Percentiles rank a stretch among this genome's conserved stretches.
Conservation (phyloP, 2,888 invertebrate species). For the Mythimna pallens region DNA sequence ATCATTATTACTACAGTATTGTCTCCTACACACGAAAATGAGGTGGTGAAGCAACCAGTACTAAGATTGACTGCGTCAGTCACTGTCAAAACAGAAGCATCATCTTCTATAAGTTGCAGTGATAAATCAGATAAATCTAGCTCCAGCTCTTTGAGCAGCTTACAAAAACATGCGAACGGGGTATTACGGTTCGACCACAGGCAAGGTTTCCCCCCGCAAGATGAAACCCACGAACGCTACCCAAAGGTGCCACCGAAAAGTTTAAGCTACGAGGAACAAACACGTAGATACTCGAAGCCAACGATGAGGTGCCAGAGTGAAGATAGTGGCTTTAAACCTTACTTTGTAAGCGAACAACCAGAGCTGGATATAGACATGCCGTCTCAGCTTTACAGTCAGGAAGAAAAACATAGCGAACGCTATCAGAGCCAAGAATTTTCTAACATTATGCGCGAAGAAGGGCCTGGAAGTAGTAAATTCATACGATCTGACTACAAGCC, state of each 20-base stretch:
- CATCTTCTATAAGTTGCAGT: constrained; percentile 88
- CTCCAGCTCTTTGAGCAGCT: constrained; percentile 88
- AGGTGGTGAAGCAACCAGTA: constrained; percentile 77
- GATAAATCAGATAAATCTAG: constrained; percentile 89
- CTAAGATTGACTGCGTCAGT: constrained; percentile 80
- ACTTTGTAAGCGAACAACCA: constrained; percentile 85
- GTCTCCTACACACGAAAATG: constrained; percentile 72
- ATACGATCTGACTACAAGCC: constrained; percentile 91
- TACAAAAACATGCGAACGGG: constrained; percentile 86
- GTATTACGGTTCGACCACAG: constrained; percentile 84
- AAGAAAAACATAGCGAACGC: constrained; percentile 91
- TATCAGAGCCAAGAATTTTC: constrained; percentile 93
- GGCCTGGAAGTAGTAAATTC: constrained; percentile 76
- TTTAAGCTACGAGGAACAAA: constrained; percentile 87
- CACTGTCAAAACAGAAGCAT: constrained; percentile 83
- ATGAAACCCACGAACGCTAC: constrained; percentile 80
- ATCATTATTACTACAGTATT: constrained; percentile 69
- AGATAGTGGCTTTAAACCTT: constrained; percentile 88
- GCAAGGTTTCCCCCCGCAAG: constrained; percentile 77
- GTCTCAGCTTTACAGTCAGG: constrained; percentile 91
- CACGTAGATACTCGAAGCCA: constrained; percentile 86
- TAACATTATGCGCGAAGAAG: constrained; percentile 84
- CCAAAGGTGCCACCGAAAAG: constrained; percentile 87
- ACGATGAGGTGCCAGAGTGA: constrained; percentile 91
- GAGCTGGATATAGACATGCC: constrained; percentile 91